phyloP scores from a whole-genome alignment of 1,140 invertebrate genomes.

The Temnothorax nylanderi region DNA sequence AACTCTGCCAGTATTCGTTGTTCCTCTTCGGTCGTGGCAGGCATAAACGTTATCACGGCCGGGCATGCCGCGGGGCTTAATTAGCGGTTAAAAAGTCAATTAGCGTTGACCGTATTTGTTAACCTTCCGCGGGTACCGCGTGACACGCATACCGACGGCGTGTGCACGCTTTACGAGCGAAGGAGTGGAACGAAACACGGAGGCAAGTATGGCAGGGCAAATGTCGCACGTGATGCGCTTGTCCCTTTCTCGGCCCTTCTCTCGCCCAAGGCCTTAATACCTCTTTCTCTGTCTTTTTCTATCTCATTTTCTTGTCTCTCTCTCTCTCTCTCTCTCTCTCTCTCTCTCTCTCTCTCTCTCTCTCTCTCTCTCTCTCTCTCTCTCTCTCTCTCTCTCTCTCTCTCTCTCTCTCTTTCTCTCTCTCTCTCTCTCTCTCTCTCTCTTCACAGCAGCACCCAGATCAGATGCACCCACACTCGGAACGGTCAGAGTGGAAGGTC shows the following conservation, averaged over 20 bases:
- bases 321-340: neutral
- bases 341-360: neutral
- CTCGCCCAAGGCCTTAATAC: neutral
- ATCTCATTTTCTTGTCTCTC: neutral
- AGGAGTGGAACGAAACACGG: conserved; percentile 54
- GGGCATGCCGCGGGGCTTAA: conserved; percentile 69
- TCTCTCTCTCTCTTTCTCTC: neutral
- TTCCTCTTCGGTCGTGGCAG: neutral
- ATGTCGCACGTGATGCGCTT: conserved; percentile 41
- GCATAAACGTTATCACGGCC: conserved; percentile 59
- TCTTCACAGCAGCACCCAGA: conserved; percentile 32
- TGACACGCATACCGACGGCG: conserved; percentile 60
- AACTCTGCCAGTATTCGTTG: neutral
- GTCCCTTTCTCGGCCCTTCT: conserved; percentile 25
- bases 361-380: neutral
- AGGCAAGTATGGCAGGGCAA: conserved; percentile 48
- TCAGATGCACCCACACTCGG: conserved; percentile 59
- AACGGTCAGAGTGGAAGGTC: conserved; percentile 18
- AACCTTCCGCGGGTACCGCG: conserved; percentile 70
- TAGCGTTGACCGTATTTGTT: conserved; percentile 78
- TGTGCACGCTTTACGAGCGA: conserved; percentile 27
- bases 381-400: neutral
- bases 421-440: neutral
- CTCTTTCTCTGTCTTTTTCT: neutral
- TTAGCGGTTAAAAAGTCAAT: conserved; percentile 79